Conservation (phyloP, 2,888 invertebrate genomes). For the Phortica magna region DNA sequence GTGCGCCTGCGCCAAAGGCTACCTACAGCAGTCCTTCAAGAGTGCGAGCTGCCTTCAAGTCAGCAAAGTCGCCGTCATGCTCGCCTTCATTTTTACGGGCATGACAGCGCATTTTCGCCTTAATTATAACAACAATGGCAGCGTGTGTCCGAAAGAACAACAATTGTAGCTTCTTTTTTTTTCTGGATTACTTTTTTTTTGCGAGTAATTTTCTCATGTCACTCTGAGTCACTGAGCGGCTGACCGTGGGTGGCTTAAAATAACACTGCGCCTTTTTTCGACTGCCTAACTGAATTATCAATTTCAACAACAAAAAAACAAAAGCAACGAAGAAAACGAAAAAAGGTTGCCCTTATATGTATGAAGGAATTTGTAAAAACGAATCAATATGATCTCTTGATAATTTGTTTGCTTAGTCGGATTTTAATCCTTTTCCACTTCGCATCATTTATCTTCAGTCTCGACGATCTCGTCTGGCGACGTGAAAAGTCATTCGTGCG, state of each 20-base stretch:
- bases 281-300: conserved; percentile 6
- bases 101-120: conserved; percentile 60
- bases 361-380: conserved; percentile 33
- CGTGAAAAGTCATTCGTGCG: conserved; percentile 57
- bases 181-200: conserved; percentile 34
- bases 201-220: conserved; percentile 55
- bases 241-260: conserved; percentile 64
- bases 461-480: not conserved
- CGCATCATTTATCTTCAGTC: not conserved
- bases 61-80: not conserved
- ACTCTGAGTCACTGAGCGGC: conserved; percentile 26
- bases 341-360: conserved; percentile 45
- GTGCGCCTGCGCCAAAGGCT: conserved; percentile 31
- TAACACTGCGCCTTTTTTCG: conserved; percentile 47
- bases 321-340: conserved; percentile 46
- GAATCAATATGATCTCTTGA: conserved; percentile 31
- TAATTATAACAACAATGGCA: conserved; percentile 62
- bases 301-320: conserved; percentile 2
- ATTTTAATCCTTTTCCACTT: conserved; percentile 58
- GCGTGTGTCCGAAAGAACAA: conserved; percentile 42
- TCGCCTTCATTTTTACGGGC: not conserved
- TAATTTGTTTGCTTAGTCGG: conserved; percentile 53
- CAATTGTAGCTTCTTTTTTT: not conserved
- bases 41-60: not conserved
- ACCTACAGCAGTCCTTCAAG: conserved; percentile 11